Percentiles rank a stretch among this genome's conserved stretches.
Evolutionary conservation across 2,113 vertebrate species (phyloP).

Genomic region (Chloropsis hardwickii): DNA sequence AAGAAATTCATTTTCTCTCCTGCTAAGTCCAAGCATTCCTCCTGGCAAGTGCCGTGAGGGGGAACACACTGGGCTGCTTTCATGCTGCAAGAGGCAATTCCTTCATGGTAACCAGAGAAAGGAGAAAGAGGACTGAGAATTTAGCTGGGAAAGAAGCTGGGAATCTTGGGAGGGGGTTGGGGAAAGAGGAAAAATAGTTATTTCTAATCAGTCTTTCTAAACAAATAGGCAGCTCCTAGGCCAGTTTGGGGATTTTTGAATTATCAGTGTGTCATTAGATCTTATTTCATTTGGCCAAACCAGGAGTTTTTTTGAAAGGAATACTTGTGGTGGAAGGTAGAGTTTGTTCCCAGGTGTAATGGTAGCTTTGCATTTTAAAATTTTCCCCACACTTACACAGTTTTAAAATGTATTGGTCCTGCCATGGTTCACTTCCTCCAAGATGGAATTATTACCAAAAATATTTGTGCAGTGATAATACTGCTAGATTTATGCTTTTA

Average conservation of each 20-base stretch:
- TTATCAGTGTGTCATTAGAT: background rate
- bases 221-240: background rate
- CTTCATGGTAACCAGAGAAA: background rate
- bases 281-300: background rate
- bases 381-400: background rate
- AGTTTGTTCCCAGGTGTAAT: background rate
- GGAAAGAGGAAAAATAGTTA: background rate
- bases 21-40: background rate
- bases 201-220: background rate
- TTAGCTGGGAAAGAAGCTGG: background rate
- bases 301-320: background rate
- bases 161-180: accelerated
- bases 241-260: background rate
- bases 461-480: background rate
- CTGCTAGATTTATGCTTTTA: background rate
- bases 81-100: background rate
- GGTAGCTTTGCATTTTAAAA: background rate
- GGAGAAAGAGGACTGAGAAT: background rate
- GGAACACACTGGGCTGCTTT: background rate
- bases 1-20: background rate
- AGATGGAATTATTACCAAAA: background rate
- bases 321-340: background rate
- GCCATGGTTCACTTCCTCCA: background rate
- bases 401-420: background rate
- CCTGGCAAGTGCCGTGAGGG: background rate